Conservation (phyloP, 2,888 invertebrate genomes). For the Blera fallax region DNA sequence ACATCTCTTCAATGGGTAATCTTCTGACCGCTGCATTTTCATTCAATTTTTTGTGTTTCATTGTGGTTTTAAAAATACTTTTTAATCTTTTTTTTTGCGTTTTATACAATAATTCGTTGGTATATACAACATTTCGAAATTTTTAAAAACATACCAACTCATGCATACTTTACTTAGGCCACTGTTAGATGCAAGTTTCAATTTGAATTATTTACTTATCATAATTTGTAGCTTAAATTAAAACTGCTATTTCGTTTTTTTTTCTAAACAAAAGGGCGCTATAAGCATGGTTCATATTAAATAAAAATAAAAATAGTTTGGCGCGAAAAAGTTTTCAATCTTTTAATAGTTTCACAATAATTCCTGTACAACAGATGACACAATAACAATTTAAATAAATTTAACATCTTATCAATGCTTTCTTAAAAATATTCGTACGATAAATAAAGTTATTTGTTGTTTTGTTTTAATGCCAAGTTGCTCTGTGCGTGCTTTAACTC, state of each 20-base stretch:
- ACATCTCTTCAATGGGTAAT: too few relatives aligned
- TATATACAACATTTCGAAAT: background rate
- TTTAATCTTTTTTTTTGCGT: background rate
- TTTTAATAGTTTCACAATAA: constrained; percentile 36
- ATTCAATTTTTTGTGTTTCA: background rate
- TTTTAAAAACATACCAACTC: background rate
- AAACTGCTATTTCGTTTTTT: background rate
- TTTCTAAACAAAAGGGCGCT: background rate
- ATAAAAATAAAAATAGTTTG: background rate
- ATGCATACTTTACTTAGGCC: background rate
- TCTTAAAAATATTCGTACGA: background rate
- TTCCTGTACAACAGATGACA: constrained; percentile 30
- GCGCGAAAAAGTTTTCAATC: background rate
- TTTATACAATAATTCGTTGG: background rate
- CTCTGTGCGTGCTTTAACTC: constrained; percentile 57
- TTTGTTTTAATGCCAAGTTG: constrained; percentile 46
- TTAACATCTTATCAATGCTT: background rate
- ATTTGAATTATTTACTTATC: background rate
- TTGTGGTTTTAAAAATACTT: background rate
- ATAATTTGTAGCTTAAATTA: constrained; percentile 1
- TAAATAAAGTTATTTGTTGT: background rate
- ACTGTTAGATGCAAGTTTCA: constrained; percentile 18
- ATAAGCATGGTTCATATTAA: constrained; percentile 26
- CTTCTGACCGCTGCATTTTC: background rate
- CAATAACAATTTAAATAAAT: constrained; percentile 2